Percentiles rank a stretch among this genome's conserved stretches.
These are phyloP conservation scores for Agrotis clavis DNA, from an alignment of 2,888 invertebrate genomes.

Conservation along the genomic window DNA sequence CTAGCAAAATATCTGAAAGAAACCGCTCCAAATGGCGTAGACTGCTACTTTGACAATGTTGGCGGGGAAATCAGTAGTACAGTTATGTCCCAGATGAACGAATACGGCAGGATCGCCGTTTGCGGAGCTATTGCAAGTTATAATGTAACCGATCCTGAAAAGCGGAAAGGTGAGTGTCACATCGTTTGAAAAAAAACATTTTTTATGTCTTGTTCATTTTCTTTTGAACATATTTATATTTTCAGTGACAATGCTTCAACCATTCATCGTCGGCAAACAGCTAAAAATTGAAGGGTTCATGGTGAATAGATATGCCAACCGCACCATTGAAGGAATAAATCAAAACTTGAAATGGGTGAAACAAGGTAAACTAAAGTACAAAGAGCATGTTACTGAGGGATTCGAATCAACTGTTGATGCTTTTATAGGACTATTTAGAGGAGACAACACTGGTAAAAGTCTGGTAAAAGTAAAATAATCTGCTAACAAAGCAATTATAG, in stretches of 20 bases:
- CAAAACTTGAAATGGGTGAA: conserved; percentile 92
- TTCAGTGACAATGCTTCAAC: conserved; percentile 87
- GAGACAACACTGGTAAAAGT: conserved; percentile 93
- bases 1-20: conserved; percentile 90
- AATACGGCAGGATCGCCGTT: conserved; percentile 91
- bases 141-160: conserved; percentile 87
- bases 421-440: conserved; percentile 91
- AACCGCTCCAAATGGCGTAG: conserved; percentile 93
- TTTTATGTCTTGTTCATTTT: neutral
- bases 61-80: conserved; percentile 92
- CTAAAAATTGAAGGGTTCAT: conserved; percentile 92
- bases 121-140: conserved; percentile 93
- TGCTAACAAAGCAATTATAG: conserved; percentile 31
- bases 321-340: conserved; percentile 91
- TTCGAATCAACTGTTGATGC: conserved; percentile 93
- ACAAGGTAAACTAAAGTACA: conserved; percentile 92
- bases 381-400: conserved; percentile 92
- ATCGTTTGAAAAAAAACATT: neutral
- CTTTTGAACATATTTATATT: conserved; percentile 41
- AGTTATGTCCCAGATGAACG: conserved; percentile 92
- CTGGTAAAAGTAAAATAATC: conserved; percentile 90
- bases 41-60: conserved; percentile 95
- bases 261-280: conserved; percentile 90
- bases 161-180: conserved; percentile 82
- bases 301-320: conserved; percentile 87